Evolutionary conservation across 1,140 invertebrate genomes (phyloP), one percentile per base, ranked within the genome.

Genomic region (Aradophagus sp.): DNA sequence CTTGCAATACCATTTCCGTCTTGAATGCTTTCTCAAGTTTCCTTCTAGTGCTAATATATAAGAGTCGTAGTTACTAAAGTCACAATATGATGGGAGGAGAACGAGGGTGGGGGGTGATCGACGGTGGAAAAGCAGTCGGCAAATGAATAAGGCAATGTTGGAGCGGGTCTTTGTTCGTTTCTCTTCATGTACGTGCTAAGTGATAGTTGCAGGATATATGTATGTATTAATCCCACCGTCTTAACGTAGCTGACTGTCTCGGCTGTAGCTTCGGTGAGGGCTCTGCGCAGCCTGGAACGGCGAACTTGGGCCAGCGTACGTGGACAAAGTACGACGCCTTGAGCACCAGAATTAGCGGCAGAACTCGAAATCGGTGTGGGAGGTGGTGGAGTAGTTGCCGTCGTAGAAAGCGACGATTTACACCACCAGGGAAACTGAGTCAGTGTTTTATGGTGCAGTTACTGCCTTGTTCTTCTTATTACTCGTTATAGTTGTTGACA

Each of bases 181-280:
- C 50, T 68, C 59, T 69, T 62, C 55, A 66, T 67, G 65, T 72
- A 61, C 34, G 50, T 59, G 55, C 35, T 67, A 72, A 69, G 63
- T 67, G 63, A 71, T 63, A 42, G 45, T 65, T 65, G 63, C 52
- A 61, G 62, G 67, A 66, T 69, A 55, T 68, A 75, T 62, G 63
- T 56, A 63, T 74, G 61, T 66, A 67, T 70, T 55, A 70, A 70
- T 75, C 84, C 89, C 91, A 94, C 93, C 92, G 92, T 93, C 92
- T 92, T 93, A 87, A 92, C 92, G 90, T 93, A 92, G 88, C 89
- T 91, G 86, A 94, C 91, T 80, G 92, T 93, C 87, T 95, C 93
- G 86, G 91, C 91, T 77, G 93, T 93, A 78, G 93, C 93, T 86
- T 95, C 93, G 82, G 93, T 95, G 87, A 93, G 92, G 77, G 93